These are phyloP conservation scores for Calcarius ornatus DNA, from an alignment of 2,113 vertebrate species.

Conservation along the genomic window DNA sequence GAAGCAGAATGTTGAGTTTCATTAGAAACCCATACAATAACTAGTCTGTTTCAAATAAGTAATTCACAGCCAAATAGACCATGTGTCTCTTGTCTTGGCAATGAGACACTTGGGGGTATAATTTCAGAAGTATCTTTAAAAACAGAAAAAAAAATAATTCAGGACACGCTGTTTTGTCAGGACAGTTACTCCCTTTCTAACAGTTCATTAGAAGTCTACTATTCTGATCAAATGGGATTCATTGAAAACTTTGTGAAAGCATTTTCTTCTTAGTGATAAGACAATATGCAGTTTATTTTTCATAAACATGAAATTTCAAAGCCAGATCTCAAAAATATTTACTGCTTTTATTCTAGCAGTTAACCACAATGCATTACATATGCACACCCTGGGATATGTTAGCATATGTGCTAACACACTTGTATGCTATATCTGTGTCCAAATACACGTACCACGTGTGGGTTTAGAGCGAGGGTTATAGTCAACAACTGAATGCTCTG, in stretches of 20 bases:
- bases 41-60: background rate
- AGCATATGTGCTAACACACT: background rate
- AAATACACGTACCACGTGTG: background rate
- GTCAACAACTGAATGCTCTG: background rate
- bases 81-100: background rate
- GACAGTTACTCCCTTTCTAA: background rate
- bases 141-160: background rate
- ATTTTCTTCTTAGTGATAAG: background rate
- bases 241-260: background rate
- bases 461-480: background rate
- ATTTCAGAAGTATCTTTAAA: background rate
- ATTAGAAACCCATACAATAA: constrained; percentile 11
- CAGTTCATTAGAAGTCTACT: background rate
- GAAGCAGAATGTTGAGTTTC: constrained; percentile 20
- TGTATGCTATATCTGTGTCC: background rate
- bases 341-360: background rate
- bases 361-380: accelerated
- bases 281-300: background rate
- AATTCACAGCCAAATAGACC: constrained; percentile 11
- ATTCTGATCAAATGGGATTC: background rate
- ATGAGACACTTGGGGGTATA: background rate
- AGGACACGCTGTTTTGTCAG: background rate
- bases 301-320: background rate
- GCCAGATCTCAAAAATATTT: background rate
- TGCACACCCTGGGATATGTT: background rate